phyloP scores from a whole-genome alignment of 2,113 vertebrate genomes.

The Sturnira hondurensis region DNA sequence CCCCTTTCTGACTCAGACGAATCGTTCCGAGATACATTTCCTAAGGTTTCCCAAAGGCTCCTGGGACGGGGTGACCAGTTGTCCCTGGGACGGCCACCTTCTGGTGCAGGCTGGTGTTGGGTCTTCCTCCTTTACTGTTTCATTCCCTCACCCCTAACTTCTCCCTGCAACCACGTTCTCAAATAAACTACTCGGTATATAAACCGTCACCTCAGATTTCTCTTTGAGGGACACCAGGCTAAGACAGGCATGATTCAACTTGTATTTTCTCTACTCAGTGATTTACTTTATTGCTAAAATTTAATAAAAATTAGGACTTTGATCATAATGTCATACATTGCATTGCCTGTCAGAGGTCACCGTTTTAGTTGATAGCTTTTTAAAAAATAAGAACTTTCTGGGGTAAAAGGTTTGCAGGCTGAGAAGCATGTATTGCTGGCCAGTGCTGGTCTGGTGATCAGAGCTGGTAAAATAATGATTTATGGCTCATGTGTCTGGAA shows the following conservation, averaged over 20 bases:
- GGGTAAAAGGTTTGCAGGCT: constrained; percentile 26
- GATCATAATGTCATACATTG: background rate
- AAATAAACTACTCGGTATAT: background rate
- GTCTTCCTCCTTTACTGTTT: background rate
- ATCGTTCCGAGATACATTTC: background rate
- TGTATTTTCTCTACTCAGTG: constrained; percentile 19
- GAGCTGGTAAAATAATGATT: constrained; percentile 45
- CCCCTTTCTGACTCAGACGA: background rate
- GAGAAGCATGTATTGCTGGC: constrained; percentile 22
- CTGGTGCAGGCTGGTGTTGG: background rate
- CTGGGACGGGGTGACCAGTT: background rate
- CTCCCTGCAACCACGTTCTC: background rate
- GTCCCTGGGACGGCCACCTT: background rate
- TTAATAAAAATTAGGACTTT: constrained; percentile 19
- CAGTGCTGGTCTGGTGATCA: constrained; percentile 30
- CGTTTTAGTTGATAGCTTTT: constrained; percentile 30
- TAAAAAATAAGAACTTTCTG: background rate
- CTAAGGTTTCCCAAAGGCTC: background rate
- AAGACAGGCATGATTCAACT: background rate
- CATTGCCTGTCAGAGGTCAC: constrained; percentile 12
- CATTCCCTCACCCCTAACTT: accelerated
- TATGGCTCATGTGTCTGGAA: constrained; percentile 49
- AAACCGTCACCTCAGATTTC: background rate
- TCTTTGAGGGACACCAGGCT: background rate
- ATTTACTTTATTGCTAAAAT: constrained; percentile 43